Base-by-base conservation (phyloP, 1,140 invertebrate genomes). In the Scaptodrosophila lebanonensis region DNA sequence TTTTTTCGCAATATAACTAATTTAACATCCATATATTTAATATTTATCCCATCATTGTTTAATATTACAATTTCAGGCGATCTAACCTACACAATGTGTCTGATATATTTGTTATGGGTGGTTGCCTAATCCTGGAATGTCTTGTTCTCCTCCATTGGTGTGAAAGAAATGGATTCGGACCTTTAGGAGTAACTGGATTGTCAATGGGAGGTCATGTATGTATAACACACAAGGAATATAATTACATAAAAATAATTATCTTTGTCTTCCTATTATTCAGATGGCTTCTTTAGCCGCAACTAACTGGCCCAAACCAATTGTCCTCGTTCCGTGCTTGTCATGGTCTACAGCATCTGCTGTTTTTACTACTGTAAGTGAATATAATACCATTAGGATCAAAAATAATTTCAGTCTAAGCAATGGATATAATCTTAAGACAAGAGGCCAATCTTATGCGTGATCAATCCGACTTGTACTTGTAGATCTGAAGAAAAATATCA, bases 21-120 rank as follows among this genome's bases (percentile, higher is more conserved):
- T 20, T 40, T 35, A 0, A n/a, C n/a, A n/a, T n/a, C n/a, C n/a
- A 9, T 25, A 18, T 20, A 27, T 33, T n/a, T 32, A 39, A 43
- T 7, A 53, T 17, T 22, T 4, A 17, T 12, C 18, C 12, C 2
- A 9, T 40, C 15, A 12, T 18, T 18, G 4, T 29, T 18, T 17
- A 12, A 11, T 7, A 0, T 15, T 36, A 39, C 3, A 15, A 6
- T 7, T 64, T 22, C 86, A 97, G 95, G 48, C 92, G 97, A 16
- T 99, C 98, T 2, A 93, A 93, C 86, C 90, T 99, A 17, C 93
- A 95, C 72, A 96, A 99, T 89, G 97, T 99, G 0, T 96, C 95
- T 35, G 98, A 99, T 88, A 94, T 99, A 77, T 99, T 99, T 91
- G 95, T 99, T 39, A 99, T 99, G 98, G 98, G 98, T 47, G 97